Evolutionary conservation across 2,797 vertebrate genomes (phyloP).

Genomic region (Dipus sagitta): DNA sequence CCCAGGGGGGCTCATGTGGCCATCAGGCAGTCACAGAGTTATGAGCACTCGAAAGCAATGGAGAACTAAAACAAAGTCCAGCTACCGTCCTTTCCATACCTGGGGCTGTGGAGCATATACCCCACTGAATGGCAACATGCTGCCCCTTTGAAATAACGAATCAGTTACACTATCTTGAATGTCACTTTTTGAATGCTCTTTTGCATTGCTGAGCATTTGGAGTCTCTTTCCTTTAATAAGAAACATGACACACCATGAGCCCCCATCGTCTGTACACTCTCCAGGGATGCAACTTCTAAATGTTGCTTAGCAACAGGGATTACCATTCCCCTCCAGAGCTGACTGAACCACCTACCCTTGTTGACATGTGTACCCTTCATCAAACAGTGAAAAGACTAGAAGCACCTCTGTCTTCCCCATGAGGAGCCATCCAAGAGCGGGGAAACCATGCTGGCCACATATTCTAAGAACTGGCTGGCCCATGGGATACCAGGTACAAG

Average conservation of each 20-base stretch:
- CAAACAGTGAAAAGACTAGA: not conserved
- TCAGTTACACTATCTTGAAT: not conserved
- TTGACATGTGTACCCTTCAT: not conserved
- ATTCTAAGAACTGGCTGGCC: not conserved
- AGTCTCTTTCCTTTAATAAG: not conserved
- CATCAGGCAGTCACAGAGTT: not conserved
- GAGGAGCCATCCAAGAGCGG: not conserved
- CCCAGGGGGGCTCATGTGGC: too few relatives aligned
- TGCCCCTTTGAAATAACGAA: not conserved
- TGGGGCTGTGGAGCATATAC: too few relatives aligned
- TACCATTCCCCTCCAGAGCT: not conserved
- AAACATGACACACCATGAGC: not conserved
- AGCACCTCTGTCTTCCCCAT: not conserved
- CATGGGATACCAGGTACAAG: not conserved
- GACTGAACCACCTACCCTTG: not conserved
- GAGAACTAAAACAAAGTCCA: not conserved
- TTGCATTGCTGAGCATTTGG: not conserved
- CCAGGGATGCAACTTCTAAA: not conserved
- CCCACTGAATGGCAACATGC: not conserved
- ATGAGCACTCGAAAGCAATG: too few relatives aligned
- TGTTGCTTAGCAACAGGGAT: not conserved
- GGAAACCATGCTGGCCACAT: accelerated
- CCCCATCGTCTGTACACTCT: not conserved
- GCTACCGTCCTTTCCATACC: not conserved
- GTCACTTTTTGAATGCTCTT: too few relatives aligned